These are phyloP conservation scores for Jaculus jaculus DNA, from an alignment of 2,113 vertebrate species.

Conservation along the genomic window DNA sequence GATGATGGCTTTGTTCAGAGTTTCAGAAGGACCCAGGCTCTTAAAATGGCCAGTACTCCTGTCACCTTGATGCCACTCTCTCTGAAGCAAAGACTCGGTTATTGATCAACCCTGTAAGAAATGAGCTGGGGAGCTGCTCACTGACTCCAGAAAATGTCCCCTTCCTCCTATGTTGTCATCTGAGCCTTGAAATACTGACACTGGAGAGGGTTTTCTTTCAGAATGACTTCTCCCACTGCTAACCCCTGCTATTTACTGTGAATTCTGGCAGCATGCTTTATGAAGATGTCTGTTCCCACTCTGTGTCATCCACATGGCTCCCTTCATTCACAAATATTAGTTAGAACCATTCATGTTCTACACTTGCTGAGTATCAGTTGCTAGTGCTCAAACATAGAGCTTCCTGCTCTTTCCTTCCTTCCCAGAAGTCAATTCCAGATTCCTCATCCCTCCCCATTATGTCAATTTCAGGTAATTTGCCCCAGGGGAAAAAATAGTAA, in stretches of 20 bases:
- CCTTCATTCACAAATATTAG: slow-evolving; percentile 48
- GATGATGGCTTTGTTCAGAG: neutral
- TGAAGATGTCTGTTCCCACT: neutral
- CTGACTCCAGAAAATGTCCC: neutral
- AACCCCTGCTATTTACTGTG: neutral
- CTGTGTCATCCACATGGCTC: neutral
- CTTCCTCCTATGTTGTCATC: neutral
- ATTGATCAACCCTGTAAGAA: neutral
- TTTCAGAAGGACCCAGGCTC: neutral
- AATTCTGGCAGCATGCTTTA: neutral
- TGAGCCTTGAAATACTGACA: slow-evolving; percentile 4
- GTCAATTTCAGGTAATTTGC: slow-evolving; percentile 24
- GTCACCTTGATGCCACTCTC: no score
- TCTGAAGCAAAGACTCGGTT: neutral
- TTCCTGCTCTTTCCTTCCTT: slow-evolving; percentile 9
- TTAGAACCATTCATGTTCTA: neutral
- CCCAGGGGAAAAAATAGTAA: slow-evolving; percentile 14
- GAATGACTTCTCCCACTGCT: neutral
- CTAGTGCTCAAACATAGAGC: neutral
- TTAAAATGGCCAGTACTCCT: neutral
- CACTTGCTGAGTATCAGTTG: neutral
- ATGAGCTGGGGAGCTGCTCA: neutral
- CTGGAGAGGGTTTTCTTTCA: neutral
- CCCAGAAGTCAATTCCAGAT: slow-evolving; percentile 8
- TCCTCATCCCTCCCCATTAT: neutral